phyloP scores from a whole-genome alignment of 2,888 invertebrate genomes.

The Drosophila nr. perissopoda region DNA sequence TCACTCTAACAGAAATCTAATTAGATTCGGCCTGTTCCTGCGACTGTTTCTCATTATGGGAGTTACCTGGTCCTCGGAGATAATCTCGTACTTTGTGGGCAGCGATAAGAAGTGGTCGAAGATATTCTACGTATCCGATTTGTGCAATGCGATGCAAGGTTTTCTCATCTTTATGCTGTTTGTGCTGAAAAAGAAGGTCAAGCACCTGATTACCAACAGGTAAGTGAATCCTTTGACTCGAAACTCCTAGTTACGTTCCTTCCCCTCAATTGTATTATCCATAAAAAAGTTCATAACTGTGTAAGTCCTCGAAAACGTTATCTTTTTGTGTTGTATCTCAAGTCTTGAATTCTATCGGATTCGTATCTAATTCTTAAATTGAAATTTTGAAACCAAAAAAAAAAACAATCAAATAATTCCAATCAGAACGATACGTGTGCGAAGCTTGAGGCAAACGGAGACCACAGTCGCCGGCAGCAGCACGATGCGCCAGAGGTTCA shows the following conservation, averaged over 20 bases:
- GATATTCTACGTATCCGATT: constrained; percentile 85
- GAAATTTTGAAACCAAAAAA: not conserved
- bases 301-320: constrained; percentile 30
- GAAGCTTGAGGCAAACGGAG: constrained; percentile 80
- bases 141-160: constrained; percentile 87
- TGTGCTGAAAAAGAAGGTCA: constrained; percentile 87
- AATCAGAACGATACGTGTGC: constrained; percentile 75
- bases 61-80: constrained; percentile 92
- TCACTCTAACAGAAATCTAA: constrained; percentile 4
- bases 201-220: constrained; percentile 83
- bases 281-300: constrained; percentile 40
- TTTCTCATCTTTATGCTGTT: constrained; percentile 88
- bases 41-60: constrained; percentile 95
- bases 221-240: constrained; percentile 49
- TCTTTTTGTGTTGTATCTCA: constrained; percentile 9
- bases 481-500: constrained; percentile 77
- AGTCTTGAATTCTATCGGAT: constrained; percentile 11
- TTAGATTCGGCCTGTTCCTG: constrained; percentile 91
- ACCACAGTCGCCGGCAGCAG: constrained; percentile 75
- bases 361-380: constrained; percentile 15
- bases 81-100: constrained; percentile 90
- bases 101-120: constrained; percentile 76
- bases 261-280: constrained; percentile 19
- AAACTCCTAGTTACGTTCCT: not conserved
- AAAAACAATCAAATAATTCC: not conserved